phyloP scores from a whole-genome alignment of 2,888 invertebrate genomes.

The Odontothrips loti region DNA sequence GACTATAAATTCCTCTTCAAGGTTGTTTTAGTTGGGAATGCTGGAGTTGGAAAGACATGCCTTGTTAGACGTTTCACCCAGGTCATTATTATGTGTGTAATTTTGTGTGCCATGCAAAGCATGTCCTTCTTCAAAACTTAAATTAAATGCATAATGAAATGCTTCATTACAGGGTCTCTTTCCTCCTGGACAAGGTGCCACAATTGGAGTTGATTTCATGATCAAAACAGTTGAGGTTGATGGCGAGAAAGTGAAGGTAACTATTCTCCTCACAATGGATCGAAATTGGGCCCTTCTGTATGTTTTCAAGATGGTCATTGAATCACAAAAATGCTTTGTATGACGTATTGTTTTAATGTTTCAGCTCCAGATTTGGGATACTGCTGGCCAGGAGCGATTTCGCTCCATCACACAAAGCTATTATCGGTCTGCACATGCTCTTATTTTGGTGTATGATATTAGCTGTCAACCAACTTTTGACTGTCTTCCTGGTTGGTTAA shows the following conservation, averaged over 20 bases:
- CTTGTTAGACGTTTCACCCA: conserved; percentile 95
- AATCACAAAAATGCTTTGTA: conserved; percentile 9
- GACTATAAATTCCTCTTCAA: conserved; percentile 99
- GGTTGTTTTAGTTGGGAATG: conserved; percentile 96
- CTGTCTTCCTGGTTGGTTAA: conserved; percentile 92
- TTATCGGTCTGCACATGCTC: conserved; percentile 93
- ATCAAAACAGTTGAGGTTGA: conserved; percentile 98
- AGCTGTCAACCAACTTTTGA: conserved; percentile 97
- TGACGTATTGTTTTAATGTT: conserved; percentile 40
- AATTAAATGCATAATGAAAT: conserved; percentile 33
- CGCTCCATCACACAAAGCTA: conserved; percentile 97
- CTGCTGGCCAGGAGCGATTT: conserved; percentile 95
- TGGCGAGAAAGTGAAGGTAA: conserved; percentile 88
- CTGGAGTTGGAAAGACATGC: conserved; percentile 97
- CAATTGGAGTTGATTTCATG: conserved; percentile 99
- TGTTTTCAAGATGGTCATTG: conserved; percentile 12
- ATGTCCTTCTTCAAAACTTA: not conserved
- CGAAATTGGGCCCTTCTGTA: conserved; percentile 27
- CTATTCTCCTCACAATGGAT: conserved; percentile 31
- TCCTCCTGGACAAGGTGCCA: conserved; percentile 97
- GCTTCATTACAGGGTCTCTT: conserved; percentile 79
- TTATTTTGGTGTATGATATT: conserved; percentile 95
- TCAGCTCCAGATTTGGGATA: conserved; percentile 98
- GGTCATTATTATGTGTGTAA: conserved; percentile 47
- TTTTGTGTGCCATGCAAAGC: too few species aligned